These are phyloP conservation scores for Drosophila hydei DNA, from an alignment of 1,140 invertebrate species.

Conservation along the genomic window DNA sequence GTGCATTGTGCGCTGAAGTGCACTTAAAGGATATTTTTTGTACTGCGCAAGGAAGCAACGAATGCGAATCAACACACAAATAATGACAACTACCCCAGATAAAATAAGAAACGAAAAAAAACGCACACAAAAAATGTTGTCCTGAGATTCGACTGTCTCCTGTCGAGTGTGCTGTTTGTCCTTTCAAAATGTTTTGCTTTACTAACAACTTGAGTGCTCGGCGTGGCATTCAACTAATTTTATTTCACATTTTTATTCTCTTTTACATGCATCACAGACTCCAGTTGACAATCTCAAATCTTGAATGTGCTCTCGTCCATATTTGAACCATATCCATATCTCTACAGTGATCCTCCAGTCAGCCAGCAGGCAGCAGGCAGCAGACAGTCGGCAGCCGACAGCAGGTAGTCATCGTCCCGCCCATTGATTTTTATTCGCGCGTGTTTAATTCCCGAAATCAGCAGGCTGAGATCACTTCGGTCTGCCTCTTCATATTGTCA, in stretches of 20 bases:
- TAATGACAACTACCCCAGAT: constrained; percentile 74
- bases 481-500: constrained; percentile 49
- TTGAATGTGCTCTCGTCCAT: constrained; percentile 65
- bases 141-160: constrained; percentile 14
- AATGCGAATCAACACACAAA: constrained; percentile 65
- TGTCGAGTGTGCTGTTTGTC: constrained; percentile 69
- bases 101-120: background rate
- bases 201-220: constrained; percentile 76
- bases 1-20: constrained; percentile 78
- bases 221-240: constrained; percentile 72
- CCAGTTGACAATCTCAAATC: constrained; percentile 70
- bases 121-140: constrained; percentile 4
- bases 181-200: constrained; percentile 82
- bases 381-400: constrained; percentile 54
- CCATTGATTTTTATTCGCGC: constrained; percentile 78
- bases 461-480: constrained; percentile 54
- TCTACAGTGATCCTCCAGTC: constrained; percentile 38
- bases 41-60: constrained; percentile 38
- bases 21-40: constrained; percentile 76
- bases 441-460: constrained; percentile 79
- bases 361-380: constrained; percentile 61
- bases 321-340: constrained; percentile 49
- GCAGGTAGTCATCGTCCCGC: constrained; percentile 57
- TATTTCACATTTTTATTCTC: constrained; percentile 45
- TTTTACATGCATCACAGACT: constrained; percentile 41